A percentile compares a stretch with the other conserved stretches of the same genome.
These are phyloP conservation scores for Caenorhabditis elegans DNA, from an alignment of 1,140 invertebrate genomes.

Conservation along the genomic window DNA sequence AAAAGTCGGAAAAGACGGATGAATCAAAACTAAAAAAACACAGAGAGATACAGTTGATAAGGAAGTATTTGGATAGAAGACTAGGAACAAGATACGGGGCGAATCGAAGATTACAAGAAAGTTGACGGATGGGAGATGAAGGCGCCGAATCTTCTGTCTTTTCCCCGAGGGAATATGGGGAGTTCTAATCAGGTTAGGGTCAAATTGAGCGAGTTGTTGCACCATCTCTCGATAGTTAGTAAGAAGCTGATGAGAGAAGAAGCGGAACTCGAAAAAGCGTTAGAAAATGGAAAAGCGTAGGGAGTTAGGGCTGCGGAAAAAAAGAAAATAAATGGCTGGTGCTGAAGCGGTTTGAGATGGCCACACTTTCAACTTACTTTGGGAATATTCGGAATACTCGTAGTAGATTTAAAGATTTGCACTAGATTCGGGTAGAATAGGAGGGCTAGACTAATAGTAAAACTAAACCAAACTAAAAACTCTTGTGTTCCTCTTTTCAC, in stretches of 20 bases:
- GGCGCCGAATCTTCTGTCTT: not conserved
- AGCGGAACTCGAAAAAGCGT: conserved; percentile 21
- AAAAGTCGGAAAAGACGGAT: not conserved
- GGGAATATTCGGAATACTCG: no score
- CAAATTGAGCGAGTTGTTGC: not conserved
- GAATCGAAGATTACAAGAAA: not conserved
- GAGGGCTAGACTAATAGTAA: no score
- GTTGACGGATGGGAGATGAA: no score
- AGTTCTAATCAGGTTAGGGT: conserved; percentile 18
- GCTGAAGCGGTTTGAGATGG: not conserved
- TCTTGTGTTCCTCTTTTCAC: no score
- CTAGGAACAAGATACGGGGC: not conserved
- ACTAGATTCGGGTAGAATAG: no score
- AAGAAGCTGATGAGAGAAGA: not conserved
- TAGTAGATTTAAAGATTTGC: no score
- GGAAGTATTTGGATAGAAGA: not conserved
- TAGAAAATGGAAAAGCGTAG: not conserved
- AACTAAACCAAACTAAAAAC: no score
- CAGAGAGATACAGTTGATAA: not conserved
- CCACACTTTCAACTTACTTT: not conserved
- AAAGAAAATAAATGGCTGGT: no score
- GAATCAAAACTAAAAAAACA: not conserved
- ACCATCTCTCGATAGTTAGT: conserved; percentile 27
- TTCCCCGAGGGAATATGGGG: not conserved
- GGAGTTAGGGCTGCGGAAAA: not conserved